These are phyloP conservation scores for Dolichopus griseipennis DNA, from an alignment of 2,888 invertebrate genomes.

Conservation along the genomic window DNA sequence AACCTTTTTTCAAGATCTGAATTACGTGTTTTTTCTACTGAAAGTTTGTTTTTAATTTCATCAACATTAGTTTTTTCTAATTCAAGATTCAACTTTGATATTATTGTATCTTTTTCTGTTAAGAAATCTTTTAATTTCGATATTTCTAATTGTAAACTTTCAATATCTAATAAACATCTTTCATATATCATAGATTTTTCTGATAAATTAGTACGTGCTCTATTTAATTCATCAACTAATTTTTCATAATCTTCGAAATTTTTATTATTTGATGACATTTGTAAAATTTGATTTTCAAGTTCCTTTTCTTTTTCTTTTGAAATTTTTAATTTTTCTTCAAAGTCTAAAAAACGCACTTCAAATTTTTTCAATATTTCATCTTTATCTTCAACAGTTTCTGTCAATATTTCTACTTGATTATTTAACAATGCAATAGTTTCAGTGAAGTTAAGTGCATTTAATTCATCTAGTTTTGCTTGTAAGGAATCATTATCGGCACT, in stretches of 20 bases:
- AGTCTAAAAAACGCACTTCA: constrained; percentile 31
- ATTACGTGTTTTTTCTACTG: constrained; percentile 28
- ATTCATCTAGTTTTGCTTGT: background rate
- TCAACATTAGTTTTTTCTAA: constrained; percentile 44
- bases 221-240: constrained; percentile 38
- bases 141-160: constrained; percentile 48
- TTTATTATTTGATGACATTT: constrained; percentile 23
- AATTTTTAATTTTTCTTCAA: constrained; percentile 31
- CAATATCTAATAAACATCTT: constrained; percentile 36
- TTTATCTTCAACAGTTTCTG: constrained; percentile 33
- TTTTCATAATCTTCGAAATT: constrained; percentile 25
- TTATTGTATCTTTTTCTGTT: constrained; percentile 50
- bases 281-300: constrained; percentile 31
- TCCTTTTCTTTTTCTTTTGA: constrained; percentile 30
- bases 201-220: constrained; percentile 46
- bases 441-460: background rate
- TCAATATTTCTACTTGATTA: constrained; percentile 26
- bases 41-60: constrained; percentile 28
- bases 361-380: constrained; percentile 32
- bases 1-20: constrained; percentile 45
- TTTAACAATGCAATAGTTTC: constrained; percentile 24
- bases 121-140: constrained; percentile 49
- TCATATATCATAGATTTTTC: constrained; percentile 41
- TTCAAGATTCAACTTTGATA: constrained; percentile 51
- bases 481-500: background rate